Conservation (phyloP, 2,797 vertebrate species). For the Acridotheres tristis region DNA sequence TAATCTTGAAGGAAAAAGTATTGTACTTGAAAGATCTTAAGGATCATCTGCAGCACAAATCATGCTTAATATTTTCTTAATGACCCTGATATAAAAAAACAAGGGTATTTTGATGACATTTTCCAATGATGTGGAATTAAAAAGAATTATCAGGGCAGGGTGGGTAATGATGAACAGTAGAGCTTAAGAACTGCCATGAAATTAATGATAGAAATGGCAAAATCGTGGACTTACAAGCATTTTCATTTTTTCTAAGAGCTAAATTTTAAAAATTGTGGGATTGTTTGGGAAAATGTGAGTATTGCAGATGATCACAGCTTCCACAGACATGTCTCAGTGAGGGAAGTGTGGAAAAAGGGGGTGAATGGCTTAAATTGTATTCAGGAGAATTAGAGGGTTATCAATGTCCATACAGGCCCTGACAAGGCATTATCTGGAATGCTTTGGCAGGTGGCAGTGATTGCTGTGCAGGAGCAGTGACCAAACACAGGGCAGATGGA, state of each 20-base stretch:
- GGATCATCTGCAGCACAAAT: rapidly evolving
- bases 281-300: not conserved
- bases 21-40: not conserved
- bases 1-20: not conserved
- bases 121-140: not conserved
- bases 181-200: not conserved
- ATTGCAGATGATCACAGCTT: not conserved
- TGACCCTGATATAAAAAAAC: not conserved
- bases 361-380: not conserved
- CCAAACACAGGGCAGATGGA: rapidly evolving
- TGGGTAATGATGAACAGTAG: not conserved
- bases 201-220: not conserved
- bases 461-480: not conserved
- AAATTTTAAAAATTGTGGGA: not conserved
- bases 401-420: not conserved
- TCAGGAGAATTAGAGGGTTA: not conserved
- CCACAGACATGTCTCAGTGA: rapidly evolving
- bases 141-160: not conserved
- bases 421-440: not conserved
- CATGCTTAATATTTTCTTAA: not conserved
- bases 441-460: not conserved
- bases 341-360: not conserved
- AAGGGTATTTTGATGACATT: not conserved
- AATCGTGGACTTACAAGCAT: not conserved
- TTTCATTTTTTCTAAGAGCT: not conserved